A percentile compares a stretch with the other conserved stretches of the same genome.
Conservation (phyloP, 2,113 vertebrate genomes). For the Perca fluviatilis region DNA sequence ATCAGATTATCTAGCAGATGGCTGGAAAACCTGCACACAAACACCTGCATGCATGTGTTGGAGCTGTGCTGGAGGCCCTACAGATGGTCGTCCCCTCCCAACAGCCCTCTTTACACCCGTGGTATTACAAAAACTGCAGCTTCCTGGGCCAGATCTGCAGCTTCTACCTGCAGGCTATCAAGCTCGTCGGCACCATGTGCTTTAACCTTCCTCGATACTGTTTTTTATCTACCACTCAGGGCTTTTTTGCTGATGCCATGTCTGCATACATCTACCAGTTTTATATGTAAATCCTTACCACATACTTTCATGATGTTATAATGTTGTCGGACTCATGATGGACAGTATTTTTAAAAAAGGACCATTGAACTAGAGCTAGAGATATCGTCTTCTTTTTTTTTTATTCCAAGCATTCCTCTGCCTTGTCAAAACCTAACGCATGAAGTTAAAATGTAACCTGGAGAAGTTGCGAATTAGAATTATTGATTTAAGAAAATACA, state of each 20-base stretch:
- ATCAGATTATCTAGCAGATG: not conserved
- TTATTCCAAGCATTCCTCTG: too few relatives aligned
- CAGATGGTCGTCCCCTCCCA: constrained; percentile 13
- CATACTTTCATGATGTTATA: too few relatives aligned
- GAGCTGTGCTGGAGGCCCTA: constrained; percentile 1
- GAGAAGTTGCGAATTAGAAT: not conserved
- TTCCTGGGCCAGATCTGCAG: constrained; percentile 8
- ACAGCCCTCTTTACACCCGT: not conserved
- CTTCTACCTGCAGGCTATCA: constrained; percentile 2
- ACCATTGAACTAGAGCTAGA: too few relatives aligned
- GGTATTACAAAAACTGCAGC: not conserved
- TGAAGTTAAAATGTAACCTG: not conserved
- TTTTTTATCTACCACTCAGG: constrained; percentile 13
- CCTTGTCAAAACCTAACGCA: too few relatives aligned
- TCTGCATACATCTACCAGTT: constrained; percentile 12
- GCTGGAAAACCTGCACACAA: not conserved
- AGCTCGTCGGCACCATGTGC: constrained; percentile 7
- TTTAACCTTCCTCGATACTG: not conserved
- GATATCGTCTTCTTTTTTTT: too few relatives aligned
- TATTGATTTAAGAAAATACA: not conserved
- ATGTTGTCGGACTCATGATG: too few relatives aligned
- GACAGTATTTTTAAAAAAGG: too few relatives aligned
- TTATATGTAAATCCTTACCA: not conserved
- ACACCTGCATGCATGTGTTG: not conserved
- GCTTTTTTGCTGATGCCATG: not conserved